Percentiles rank a stretch among this genome's conserved stretches.
These are phyloP conservation scores for Enteromius viviparus DNA, from an alignment of 2,797 vertebrate species.

Conservation along the genomic window DNA sequence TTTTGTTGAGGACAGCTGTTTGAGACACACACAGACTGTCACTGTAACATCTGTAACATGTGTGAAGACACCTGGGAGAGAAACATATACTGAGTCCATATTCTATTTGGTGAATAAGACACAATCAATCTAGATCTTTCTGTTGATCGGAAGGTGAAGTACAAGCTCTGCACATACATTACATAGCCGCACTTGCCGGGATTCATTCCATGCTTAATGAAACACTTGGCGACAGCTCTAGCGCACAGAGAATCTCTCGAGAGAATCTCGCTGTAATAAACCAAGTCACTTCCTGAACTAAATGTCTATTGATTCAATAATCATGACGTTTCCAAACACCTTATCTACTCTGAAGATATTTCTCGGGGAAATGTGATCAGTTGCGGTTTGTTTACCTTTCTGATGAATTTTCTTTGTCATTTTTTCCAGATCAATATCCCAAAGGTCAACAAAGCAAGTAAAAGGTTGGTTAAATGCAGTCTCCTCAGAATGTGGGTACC, in stretches of 20 bases:
- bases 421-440: slow-evolving; percentile 1
- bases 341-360: slow-evolving; percentile 19
- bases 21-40: slow-evolving; percentile 14
- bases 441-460: slow-evolving; percentile 10
- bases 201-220: slow-evolving; percentile 23
- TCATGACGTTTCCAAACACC: not conserved
- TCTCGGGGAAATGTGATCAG: slow-evolving; percentile 11
- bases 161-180: not conserved
- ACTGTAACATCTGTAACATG: slow-evolving; percentile 33
- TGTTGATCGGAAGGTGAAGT: not conserved
- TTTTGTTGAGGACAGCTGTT: slow-evolving; percentile 51
- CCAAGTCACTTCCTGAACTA: slow-evolving; percentile 23
- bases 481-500: not conserved
- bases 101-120: not conserved
- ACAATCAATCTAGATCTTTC: not conserved
- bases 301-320: slow-evolving; percentile 22
- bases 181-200: not conserved
- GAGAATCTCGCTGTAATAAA: not conserved
- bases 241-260: not conserved
- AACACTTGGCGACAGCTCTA: slow-evolving; percentile 17
- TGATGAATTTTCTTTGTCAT: not conserved
- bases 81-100: not conserved
- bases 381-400: not conserved
- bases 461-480: not conserved
- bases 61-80: slow-evolving; percentile 50